phyloP scores from a whole-genome alignment of 1,140 invertebrate species.

The Aphelenchoides fujianensis region DNA sequence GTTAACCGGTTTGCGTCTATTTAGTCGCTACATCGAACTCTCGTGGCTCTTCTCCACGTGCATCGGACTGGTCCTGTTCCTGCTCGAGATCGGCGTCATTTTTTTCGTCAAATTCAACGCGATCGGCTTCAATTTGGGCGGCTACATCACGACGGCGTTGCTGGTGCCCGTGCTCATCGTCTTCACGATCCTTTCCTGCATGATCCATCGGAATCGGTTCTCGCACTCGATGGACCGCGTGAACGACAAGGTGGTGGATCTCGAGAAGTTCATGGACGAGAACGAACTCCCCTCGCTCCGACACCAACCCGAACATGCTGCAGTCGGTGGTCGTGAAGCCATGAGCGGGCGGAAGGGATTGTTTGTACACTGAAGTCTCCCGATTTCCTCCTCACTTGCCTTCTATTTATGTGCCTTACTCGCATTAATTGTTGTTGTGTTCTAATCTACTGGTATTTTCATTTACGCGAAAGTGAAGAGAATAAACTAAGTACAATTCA shows the following conservation, averaged over 20 bases:
- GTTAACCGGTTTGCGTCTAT: slow-evolving; percentile 62
- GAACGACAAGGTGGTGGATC: slow-evolving; percentile 53
- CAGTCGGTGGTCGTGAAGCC: not conserved
- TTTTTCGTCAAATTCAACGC: slow-evolving; percentile 73
- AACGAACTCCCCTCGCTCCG: slow-evolving; percentile 7
- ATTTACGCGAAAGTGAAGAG: too few species aligned
- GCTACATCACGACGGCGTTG: slow-evolving; percentile 61
- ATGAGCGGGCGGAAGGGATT: not conserved
- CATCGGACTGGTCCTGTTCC: slow-evolving; percentile 83
- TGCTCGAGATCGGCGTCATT: slow-evolving; percentile 88
- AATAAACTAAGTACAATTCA: too few species aligned
- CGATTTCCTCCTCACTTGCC: not conserved
- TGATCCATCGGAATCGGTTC: slow-evolving; percentile 55
- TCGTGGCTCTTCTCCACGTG: slow-evolving; percentile 95
- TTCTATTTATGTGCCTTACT: not conserved
- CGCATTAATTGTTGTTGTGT: not conserved
- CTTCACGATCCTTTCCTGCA: slow-evolving; percentile 57
- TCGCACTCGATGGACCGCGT: slow-evolving; percentile 53
- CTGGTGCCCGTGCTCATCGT: slow-evolving; percentile 60
- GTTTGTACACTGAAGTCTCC: too few species aligned
- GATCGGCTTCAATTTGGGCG: slow-evolving; percentile 45
- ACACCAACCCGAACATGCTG: not conserved
- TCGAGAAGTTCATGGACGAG: slow-evolving; percentile 47
- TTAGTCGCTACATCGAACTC: slow-evolving; percentile 80
- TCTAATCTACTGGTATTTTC: too few species aligned